phyloP scores from a whole-genome alignment of 2,888 invertebrate species.

The Ophonus ardosiacus region DNA sequence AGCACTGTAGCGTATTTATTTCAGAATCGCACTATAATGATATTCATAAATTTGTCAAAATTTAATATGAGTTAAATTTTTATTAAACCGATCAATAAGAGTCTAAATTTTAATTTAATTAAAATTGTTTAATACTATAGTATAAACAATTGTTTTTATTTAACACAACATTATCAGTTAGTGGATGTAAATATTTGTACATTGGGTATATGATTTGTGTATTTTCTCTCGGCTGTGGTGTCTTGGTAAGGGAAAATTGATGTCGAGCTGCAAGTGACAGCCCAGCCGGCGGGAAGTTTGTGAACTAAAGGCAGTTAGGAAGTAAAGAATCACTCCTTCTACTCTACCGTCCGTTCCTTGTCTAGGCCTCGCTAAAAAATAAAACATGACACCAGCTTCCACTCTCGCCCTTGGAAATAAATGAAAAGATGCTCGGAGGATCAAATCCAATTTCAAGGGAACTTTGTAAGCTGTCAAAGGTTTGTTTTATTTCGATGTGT shows the following conservation, averaged over 20 bases:
- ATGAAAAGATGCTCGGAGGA: constrained; percentile 33
- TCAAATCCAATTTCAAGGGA: constrained; percentile 19
- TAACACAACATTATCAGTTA: neutral
- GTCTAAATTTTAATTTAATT: too few species aligned
- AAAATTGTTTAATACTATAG: too few species aligned
- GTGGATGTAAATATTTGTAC: neutral
- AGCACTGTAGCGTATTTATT: too few species aligned
- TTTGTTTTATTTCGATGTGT: neutral
- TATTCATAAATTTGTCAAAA: too few species aligned
- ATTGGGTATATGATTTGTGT: neutral
- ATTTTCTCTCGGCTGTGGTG: neutral
- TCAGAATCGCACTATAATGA: too few species aligned
- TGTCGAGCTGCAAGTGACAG: constrained; percentile 37
- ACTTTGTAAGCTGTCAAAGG: constrained; percentile 37
- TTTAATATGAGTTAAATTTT: too few species aligned
- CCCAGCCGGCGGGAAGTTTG: constrained; percentile 20
- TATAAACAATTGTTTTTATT: too few species aligned
- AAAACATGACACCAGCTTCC: constrained; percentile 31
- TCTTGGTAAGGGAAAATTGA: constrained; percentile 2
- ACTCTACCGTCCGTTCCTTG: constrained; percentile 18
- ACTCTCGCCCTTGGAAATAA: constrained; percentile 7
- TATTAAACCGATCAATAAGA: too few species aligned
- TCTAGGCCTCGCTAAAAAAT: constrained; percentile 24
- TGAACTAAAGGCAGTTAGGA: constrained; percentile 43
- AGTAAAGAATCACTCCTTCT: constrained; percentile 31